Conservation (phyloP, 2,113 vertebrate genomes). For the Nesoenas mayeri region DNA sequence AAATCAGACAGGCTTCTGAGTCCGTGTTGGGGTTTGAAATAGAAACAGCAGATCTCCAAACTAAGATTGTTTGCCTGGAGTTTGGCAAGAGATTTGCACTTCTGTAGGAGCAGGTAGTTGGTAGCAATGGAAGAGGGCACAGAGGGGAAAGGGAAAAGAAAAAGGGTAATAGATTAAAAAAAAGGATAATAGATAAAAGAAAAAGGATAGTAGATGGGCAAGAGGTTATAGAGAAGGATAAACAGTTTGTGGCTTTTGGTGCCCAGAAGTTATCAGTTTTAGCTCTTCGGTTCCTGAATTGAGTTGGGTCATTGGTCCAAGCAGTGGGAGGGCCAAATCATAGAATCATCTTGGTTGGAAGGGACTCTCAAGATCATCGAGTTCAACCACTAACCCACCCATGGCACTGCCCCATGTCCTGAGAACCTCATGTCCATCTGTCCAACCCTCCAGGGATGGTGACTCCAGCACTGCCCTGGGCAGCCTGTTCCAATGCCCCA, state of each 20-base stretch:
- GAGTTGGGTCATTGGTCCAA: background rate
- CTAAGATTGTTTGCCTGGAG: background rate
- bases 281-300: background rate
- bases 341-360: too few relatives aligned
- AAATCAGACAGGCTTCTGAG: background rate
- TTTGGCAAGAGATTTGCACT: background rate
- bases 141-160: fast-evolving
- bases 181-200: background rate
- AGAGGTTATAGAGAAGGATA: background rate
- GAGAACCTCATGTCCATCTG: too few relatives aligned
- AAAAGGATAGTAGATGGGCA: background rate
- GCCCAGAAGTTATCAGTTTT: background rate
- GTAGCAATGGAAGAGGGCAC: fast-evolving
- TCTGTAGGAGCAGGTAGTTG: background rate
- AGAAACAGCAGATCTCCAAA: background rate
- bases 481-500: too few relatives aligned
- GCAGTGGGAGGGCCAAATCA: fast-evolving
- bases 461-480: too few relatives aligned
- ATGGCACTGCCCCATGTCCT: too few relatives aligned
- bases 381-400: too few relatives aligned
- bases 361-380: too few relatives aligned
- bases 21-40: background rate
- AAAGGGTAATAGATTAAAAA: background rate
- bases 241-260: background rate
- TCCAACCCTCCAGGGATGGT: too few relatives aligned